A percentile compares a stretch with the other conserved stretches of the same genome.
Evolutionary conservation across 2,113 vertebrate species (phyloP).

Genomic region (Lagopus muta): DNA sequence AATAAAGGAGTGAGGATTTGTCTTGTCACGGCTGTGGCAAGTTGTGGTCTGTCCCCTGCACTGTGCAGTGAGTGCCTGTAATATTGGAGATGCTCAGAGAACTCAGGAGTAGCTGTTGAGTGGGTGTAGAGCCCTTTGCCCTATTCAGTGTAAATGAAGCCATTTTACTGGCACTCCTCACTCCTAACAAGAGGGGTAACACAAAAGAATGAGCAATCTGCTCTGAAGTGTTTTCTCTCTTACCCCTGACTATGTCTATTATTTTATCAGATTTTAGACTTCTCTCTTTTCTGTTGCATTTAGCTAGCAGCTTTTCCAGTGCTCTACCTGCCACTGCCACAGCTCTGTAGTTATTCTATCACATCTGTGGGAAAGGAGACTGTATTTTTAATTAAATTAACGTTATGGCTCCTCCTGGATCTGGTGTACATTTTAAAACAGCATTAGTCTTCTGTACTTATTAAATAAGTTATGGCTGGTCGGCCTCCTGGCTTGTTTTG

Average conservation of each 20-base stretch:
- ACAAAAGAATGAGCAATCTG: background rate
- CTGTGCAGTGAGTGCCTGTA: background rate
- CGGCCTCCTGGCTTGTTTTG: background rate
- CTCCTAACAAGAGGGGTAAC: background rate
- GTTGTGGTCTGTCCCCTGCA: background rate
- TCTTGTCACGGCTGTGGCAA: background rate
- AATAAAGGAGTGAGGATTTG: background rate
- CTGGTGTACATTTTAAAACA: background rate
- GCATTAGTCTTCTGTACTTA: background rate
- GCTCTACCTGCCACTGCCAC: background rate
- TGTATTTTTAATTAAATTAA: background rate
- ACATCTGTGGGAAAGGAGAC: background rate
- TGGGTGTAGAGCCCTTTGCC: accelerated
- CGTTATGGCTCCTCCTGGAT: background rate
- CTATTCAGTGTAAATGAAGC: background rate
- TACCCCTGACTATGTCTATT: background rate
- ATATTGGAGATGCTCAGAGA: background rate
- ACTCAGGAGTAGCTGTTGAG: background rate
- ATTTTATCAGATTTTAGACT: background rate
- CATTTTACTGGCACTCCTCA: background rate
- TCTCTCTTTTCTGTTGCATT: background rate
- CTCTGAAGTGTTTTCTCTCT: background rate
- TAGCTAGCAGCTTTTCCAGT: background rate
- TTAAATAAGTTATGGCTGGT: background rate
- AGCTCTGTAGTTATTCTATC: background rate